These are phyloP conservation scores for Catamblyrhynchus diadema DNA, from an alignment of 2,797 vertebrate genomes.

Conservation along the genomic window DNA sequence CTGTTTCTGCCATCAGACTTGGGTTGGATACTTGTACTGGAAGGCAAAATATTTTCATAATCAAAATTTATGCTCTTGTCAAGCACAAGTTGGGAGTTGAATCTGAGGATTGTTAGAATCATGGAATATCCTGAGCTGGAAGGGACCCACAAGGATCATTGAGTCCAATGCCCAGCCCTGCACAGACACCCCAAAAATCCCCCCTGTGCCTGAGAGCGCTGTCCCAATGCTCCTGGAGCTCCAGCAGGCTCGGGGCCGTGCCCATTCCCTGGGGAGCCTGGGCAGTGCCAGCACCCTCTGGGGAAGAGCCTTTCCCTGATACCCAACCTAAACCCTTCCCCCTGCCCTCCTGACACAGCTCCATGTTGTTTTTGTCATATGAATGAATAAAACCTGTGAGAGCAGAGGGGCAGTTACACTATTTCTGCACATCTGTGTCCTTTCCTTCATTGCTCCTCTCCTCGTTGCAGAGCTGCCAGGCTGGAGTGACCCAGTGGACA, in stretches of 20 bases:
- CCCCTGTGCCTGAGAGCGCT: rapidly evolving
- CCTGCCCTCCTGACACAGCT: neutral
- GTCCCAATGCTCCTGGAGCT: neutral
- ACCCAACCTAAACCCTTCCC: neutral
- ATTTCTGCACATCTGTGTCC: neutral
- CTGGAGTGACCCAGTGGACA: conserved; percentile 50
- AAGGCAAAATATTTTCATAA: neutral
- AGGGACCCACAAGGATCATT: neutral
- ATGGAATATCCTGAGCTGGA: neutral
- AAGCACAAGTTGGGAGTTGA: neutral
- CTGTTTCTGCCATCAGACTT: neutral
- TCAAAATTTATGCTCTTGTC: neutral
- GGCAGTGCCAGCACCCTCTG: neutral
- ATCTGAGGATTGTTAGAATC: neutral
- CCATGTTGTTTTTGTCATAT: neutral
- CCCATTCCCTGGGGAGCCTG: neutral
- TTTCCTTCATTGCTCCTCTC: neutral
- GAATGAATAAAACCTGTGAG: neutral
- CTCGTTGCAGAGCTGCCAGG: conserved; percentile 62
- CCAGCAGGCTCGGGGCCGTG: rapidly evolving
- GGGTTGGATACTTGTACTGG: neutral
- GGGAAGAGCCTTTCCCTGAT: neutral
- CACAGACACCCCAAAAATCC: neutral
- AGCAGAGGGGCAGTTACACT: neutral
- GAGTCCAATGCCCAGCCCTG: neutral